Conservation (phyloP, 2,888 invertebrate genomes). For the Polietes domitor region DNA sequence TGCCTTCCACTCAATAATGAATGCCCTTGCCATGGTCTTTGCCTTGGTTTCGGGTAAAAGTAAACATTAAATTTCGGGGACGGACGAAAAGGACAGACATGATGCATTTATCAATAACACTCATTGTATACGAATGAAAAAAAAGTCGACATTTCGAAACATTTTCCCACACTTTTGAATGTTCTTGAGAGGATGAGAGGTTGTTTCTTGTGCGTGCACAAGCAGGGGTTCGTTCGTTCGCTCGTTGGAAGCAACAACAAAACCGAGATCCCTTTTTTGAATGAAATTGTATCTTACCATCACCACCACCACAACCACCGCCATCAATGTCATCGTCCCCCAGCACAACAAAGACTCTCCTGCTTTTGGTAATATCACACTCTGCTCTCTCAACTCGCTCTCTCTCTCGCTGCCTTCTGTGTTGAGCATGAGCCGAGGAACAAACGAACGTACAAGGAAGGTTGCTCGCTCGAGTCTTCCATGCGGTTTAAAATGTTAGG, state of each 20-base stretch:
- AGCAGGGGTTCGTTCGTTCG: slow-evolving; percentile 55
- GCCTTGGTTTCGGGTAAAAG: slow-evolving; percentile 53
- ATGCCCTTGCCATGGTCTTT: slow-evolving; percentile 19
- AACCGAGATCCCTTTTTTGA: slow-evolving; percentile 51
- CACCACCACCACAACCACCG: slow-evolving; percentile 32
- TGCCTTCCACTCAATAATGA: slow-evolving; percentile 58
- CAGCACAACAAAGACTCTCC: not conserved
- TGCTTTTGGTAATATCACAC: not conserved
- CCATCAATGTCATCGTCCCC: slow-evolving; percentile 8
- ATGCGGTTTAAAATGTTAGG: slow-evolving; percentile 44
- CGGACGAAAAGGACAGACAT: slow-evolving; percentile 28
- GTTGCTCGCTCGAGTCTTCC: slow-evolving; percentile 52
- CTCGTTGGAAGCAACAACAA: not conserved
- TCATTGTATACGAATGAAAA: slow-evolving; percentile 50
- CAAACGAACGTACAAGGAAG: slow-evolving; percentile 32
- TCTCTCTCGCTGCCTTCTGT: not conserved
- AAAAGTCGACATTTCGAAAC: slow-evolving; percentile 71
- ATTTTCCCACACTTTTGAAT: slow-evolving; percentile 78
- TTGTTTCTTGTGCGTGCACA: slow-evolving; percentile 12
- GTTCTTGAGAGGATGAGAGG: slow-evolving; percentile 50
- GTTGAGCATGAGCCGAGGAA: not conserved
- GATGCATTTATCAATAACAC: slow-evolving; percentile 65
- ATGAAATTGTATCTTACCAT: slow-evolving; percentile 32
- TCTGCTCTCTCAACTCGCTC: slow-evolving; percentile 12
- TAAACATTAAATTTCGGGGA: slow-evolving; percentile 58